Percentiles rank a stretch among this genome's conserved stretches.
phyloP scores from a whole-genome alignment of 35 echinoderm and acorn worm genomes.

The Apostichopus californicus region DNA sequence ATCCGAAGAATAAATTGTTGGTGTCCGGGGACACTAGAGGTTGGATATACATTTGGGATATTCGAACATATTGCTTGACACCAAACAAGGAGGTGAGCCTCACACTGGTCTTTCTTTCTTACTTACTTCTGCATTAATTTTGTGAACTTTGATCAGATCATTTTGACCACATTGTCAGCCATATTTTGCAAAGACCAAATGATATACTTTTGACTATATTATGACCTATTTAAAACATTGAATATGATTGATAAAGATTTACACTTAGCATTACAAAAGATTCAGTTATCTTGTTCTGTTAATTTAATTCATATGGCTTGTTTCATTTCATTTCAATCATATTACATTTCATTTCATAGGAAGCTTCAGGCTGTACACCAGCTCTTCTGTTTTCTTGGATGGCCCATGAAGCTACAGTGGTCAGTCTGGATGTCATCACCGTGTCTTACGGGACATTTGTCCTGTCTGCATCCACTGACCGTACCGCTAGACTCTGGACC shows the following conservation, averaged over 20 bases:
- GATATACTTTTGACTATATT: too few species aligned
- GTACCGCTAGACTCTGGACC: conserved; percentile 93
- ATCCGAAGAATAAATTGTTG: conserved; percentile 72
- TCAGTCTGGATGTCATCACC: conserved; percentile 81
- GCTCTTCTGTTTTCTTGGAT: conserved; percentile 59
- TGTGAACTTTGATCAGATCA: too few species aligned
- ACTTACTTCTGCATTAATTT: too few species aligned
- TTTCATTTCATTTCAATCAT: neutral
- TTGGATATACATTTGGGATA: conserved; percentile 79
- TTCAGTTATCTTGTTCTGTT: too few species aligned
- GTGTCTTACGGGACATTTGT: conserved; percentile 73
- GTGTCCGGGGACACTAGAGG: conserved; percentile 92
- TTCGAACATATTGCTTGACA: conserved; percentile 64
- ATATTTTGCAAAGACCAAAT: too few species aligned
- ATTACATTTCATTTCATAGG: neutral
- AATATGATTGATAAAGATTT: too few species aligned
- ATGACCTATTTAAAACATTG: too few species aligned
- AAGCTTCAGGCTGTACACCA: neutral
- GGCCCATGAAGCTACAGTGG: conserved; percentile 81
- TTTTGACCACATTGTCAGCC: too few species aligned
- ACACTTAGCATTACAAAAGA: too few species aligned
- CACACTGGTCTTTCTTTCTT: too few species aligned
- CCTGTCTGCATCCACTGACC: conserved; percentile 90
- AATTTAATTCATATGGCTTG: neutral
- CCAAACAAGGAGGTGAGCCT: neutral